A percentile compares a stretch with the other conserved stretches of the same genome.
phyloP scores from a whole-genome alignment of 2,797 vertebrate genomes.

The Catostomus latipinnis region DNA sequence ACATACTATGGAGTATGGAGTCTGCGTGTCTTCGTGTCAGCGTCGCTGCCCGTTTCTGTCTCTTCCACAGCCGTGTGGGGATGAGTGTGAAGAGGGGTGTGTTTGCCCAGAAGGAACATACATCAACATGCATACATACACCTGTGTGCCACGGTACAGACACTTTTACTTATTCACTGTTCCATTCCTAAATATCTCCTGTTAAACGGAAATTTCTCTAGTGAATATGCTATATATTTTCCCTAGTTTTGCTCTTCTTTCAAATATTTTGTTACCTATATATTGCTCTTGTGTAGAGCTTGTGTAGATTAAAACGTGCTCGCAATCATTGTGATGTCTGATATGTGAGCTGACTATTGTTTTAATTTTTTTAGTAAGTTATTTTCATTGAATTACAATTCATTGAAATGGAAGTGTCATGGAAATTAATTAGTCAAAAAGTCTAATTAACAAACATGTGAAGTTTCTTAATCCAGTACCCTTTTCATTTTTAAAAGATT shows the following conservation, averaged over 20 bases:
- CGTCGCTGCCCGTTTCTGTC: slow-evolving; percentile 88
- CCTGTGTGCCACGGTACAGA: slow-evolving; percentile 82
- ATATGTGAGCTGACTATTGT: too few species aligned
- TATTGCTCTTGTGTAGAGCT: too few species aligned
- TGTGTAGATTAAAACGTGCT: too few species aligned
- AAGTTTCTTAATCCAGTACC: not conserved
- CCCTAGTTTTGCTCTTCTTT: too few species aligned
- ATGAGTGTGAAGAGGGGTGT: slow-evolving; percentile 92
- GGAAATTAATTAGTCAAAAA: too few species aligned
- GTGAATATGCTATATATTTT: too few species aligned
- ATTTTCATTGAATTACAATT: too few species aligned
- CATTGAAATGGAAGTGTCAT: too few species aligned
- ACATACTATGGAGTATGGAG: slow-evolving; percentile 88
- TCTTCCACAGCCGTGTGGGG: slow-evolving; percentile 80
- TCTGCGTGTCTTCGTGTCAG: slow-evolving; percentile 88
- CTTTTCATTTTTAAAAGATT: not conserved
- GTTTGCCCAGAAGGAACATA: slow-evolving; percentile 87
- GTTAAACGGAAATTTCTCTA: not conserved
- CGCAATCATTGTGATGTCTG: too few species aligned
- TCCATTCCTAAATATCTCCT: not conserved
- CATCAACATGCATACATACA: slow-evolving; percentile 81
- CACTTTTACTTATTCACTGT: not conserved
- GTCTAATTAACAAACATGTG: not conserved
- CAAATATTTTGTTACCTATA: too few species aligned
- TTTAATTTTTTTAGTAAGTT: too few species aligned